These are phyloP conservation scores for Saccostrea echinata DNA, from an alignment of 1,140 invertebrate species.

Conservation along the genomic window DNA sequence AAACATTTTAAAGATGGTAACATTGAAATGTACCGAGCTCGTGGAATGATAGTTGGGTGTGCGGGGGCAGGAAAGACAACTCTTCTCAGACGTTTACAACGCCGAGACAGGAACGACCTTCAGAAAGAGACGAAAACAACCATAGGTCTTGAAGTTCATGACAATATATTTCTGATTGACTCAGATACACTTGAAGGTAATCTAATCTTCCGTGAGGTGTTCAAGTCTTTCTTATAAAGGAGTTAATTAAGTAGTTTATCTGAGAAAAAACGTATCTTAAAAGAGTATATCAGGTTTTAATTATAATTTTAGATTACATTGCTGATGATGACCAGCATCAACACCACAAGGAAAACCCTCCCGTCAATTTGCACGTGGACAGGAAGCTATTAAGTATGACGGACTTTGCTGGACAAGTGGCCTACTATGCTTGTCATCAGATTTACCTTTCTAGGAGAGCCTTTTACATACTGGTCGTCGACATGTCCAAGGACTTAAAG, in stretches of 20 bases:
- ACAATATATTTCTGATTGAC: not conserved
- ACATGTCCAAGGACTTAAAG: not conserved
- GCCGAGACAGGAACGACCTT: not conserved
- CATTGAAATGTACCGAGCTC: not conserved
- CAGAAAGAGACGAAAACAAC: not conserved
- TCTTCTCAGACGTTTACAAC: not conserved
- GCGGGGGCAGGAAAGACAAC: not conserved
- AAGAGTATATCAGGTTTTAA: not conserved
- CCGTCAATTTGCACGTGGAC: not conserved
- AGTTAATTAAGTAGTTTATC: not conserved
- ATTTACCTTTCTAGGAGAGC: not conserved
- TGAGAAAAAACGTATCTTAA: not conserved
- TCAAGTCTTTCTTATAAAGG: too few relatives aligned
- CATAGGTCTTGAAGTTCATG: not conserved
- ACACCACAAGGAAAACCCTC: not conserved
- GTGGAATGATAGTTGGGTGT: not conserved
- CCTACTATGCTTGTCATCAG: not conserved
- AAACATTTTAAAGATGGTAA: not conserved
- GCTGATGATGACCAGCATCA: not conserved
- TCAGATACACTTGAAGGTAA: not conserved
- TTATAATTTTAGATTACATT: not conserved
- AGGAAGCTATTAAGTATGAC: not conserved
- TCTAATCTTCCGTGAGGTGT: not conserved
- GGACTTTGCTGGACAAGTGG: not conserved
- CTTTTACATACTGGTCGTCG: not conserved